Base-by-base conservation (phyloP, 2,888 invertebrate genomes). In the Tupiocoris notatus region DNA sequence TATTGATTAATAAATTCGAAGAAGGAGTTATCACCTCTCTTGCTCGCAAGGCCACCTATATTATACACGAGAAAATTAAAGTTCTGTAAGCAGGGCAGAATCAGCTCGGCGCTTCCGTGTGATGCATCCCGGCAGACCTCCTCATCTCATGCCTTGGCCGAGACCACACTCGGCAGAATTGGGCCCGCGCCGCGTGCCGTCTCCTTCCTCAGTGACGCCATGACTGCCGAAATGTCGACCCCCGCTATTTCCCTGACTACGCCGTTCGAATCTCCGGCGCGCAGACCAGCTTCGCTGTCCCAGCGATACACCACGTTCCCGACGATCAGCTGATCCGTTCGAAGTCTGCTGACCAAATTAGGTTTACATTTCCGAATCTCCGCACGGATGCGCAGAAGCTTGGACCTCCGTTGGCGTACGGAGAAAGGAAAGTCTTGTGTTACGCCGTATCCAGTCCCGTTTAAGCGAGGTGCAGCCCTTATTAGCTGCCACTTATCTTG, bases 401-500 rank as follows among this genome's bases (percentile, higher is more conserved):
- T 68, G 1, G 57, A 58, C 7, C 57, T 7, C 20, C 58, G 54
- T 7, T 22, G 2, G 21, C 68, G 57, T 20, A 22, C 56, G 1
- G 23, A 7, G 12, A 1, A 23, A 6, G 68, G 57, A n/a, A 58
- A 68, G 20, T 68, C 68, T 21, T 68, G 68, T 18, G 68, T 56
- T 2, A 68, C n/a, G 18, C 58, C 16, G 22, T 68, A 68, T 16
- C n/a, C 22, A 1, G 68, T 22, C 1, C 17, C 58, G 7, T 57
- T 68, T 17, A 68, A 20, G 1, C 18, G 2, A 1, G 12, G 6
- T 1, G 68, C 22, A 2, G 39, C 56, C 7, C 23, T 25, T 16
- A 57, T 57, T 68, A 68, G n/a, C 6, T 1, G 7, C 68, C 68
- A 57, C 56, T 68, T 68, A 21, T 68, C 68, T 1, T 20, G 21